A percentile compares a stretch with the other conserved stretches of the same genome.
Conservation (phyloP, 1,140 invertebrate genomes). For the Lycorma delicatula region DNA sequence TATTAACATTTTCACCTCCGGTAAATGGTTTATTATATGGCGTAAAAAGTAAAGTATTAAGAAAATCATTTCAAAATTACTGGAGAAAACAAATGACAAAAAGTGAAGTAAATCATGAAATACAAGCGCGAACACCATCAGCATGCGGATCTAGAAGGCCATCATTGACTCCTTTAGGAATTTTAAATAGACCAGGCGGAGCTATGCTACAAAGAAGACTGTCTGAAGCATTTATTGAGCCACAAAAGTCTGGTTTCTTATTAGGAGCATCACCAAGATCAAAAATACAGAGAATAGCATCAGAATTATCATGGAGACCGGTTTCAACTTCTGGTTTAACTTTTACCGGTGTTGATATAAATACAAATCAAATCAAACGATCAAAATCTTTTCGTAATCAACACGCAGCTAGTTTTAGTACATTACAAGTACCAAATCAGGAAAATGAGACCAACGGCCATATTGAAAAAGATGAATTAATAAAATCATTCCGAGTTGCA, state of each 20-base stretch:
- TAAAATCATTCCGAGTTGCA: conserved; percentile 24
- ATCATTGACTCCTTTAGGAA: conserved; percentile 47
- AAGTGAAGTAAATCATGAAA: conserved; percentile 61
- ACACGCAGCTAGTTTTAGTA: conserved; percentile 38
- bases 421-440: conserved; percentile 42
- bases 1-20: conserved; percentile 57
- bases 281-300: conserved; percentile 40
- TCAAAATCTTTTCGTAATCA: neutral
- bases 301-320: conserved; percentile 38
- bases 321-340: conserved; percentile 31
- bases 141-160: conserved; percentile 62
- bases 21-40: conserved; percentile 70
- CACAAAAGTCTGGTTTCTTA: no score
- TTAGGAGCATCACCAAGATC: conserved; percentile 32
- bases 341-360: conserved; percentile 1
- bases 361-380: neutral
- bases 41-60: conserved; percentile 55
- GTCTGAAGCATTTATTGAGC: conserved; percentile 55
- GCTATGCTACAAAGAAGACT: conserved; percentile 50
- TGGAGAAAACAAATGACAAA: conserved; percentile 71
- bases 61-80: conserved; percentile 66
- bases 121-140: conserved; percentile 66
- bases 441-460: conserved; percentile 25
- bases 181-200: conserved; percentile 6
- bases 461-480: conserved; percentile 18